Base-by-base conservation (phyloP, 2,888 invertebrate genomes). In the Rhagonycha fulva region DNA sequence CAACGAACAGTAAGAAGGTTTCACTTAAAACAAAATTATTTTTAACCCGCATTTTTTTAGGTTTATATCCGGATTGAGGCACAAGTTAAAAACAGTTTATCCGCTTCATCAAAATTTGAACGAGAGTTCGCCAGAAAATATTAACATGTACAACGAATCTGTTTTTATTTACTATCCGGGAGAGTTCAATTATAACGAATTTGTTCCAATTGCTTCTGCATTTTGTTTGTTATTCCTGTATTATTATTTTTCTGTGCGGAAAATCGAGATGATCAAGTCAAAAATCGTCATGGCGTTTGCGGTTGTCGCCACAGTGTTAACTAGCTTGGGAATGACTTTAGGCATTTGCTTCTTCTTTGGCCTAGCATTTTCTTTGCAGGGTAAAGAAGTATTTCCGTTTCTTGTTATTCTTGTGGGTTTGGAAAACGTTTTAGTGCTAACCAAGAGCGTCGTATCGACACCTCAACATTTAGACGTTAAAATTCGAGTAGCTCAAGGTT, bases 381-480 rank as follows among this genome's bases (percentile, higher is more conserved):
- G 94, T 10, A 96, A 96, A 85, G 97, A 97, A 86, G 92, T 98
- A 26, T 98, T 98, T 86, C 99, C 99, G 0, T 99, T 99, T 88
- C 89, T 99, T 77, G 96, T 98, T 0, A 94, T 98, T 77, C 92
- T 99, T 63, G 95, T 99, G 71, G 98, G 98, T 0, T 89, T 99
- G 71, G 99, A 99, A 89, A 97, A 97, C 85, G 95, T 96, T 68
- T 88, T 97, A 74, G 96, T 97, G 0, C 89, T 97, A 68, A 97
- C 97, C 0, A 96, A 96, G 86, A 97, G 98, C 82, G 97, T 99
- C 0, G 96, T 98, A 0, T 95, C 96, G 2, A 97, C 97, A 3
- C 97, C 98, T 68, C 94, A 97, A 2, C 94, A 98, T 81, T 91
- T 99, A 70, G 98, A 99, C 87, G 96, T 98, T 7, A 98, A 98